Base-by-base conservation (phyloP, 2,888 invertebrate species). In the Chrysolina haemoptera region DNA sequence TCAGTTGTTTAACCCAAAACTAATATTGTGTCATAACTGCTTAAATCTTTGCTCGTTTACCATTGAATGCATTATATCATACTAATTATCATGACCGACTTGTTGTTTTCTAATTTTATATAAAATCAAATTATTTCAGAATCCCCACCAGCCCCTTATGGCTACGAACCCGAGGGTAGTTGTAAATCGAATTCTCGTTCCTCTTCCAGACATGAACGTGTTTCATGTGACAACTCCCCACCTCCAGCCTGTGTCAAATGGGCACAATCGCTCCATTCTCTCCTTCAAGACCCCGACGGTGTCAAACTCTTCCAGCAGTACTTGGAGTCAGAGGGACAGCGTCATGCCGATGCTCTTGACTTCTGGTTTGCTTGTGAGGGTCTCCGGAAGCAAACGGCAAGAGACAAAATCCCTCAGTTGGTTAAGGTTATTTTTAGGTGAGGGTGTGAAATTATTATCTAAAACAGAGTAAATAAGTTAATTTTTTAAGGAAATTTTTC, bases 281-380 rank as follows among this genome's bases (percentile, higher is more conserved):
- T 98, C 81, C 91, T 98, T 83, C 93, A 95, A 90, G 98, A 98
- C 89, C 92, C 93, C 80, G 96, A 97, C 87, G 98, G 98, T 76
- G 95, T 96, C 81, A 93, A 94, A 76, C 90, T 97, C 85, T 98
- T 97, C 90, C 93, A 94, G 87, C 91, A 91, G 88, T 96, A 94
- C 89, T 92, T 96, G 84, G 91, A 93, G 87, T 92, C 93, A 83
- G 95, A 96, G 87, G 94, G 94, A 84, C 92, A 91, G 78, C 91
- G 92, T 85, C 93, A 94, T 88, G 93, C 94, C 81, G 94, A 95
- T 89, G 92, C 95, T 70, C 92, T 96, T 84, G 93, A 95, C 89
- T 98, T 98, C 90, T 97, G 96, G 93, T 98, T 97, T 90, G 98
- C 97, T 68, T 96, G 96, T 88, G 94, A 96, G 87, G 95, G 96